Evolutionary conservation across 1,140 invertebrate species (phyloP), one percentile per base, ranked within the genome.

Genomic region (Neoseiulus cucumeris): DNA sequence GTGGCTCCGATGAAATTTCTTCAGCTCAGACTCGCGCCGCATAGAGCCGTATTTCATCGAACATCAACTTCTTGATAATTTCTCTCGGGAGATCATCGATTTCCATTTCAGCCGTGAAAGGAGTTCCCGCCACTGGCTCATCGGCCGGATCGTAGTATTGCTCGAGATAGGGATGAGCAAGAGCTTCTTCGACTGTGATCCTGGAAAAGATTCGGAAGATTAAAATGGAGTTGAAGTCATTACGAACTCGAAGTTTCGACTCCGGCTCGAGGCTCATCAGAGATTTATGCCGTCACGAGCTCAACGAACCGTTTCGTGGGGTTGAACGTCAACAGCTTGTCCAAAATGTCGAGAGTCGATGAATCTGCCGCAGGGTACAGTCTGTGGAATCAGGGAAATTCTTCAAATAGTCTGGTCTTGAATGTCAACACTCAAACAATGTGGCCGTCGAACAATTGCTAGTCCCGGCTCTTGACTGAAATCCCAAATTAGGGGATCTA

Each of bases 61-160:
- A 98, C 73, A 99, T 98, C 72, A 91, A 84, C 74, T 88, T 83
- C 78, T 98, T 98, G 67, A 99, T 81, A 64, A 85, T 84, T 79
- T 98, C 95, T 78, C 96, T 96, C 42, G 95, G 95, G 72, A 98
- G 81, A 80, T 98, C 92, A 79, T 98, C 95, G 67, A 98, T 79
- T 78, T 99, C 96, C 84, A 93, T 98, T 72, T 94, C 91, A 78
- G 97, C 92, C 72, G 86, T 87, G 80, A 99, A 98, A 64, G 95
- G 96, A 74, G 93, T 89, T 76, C 96, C 92, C 29, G 93, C 93
- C 25, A 97, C 86, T 64, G 95, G 95, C 92, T 99, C 96, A 79
- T 99, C 95, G 69, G 87, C 87, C 59, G 94, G 94, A 77, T 99
- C 95, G 78, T 98, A 98, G 83, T 98, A 99, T 82, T 97, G 92